Base-by-base conservation (phyloP, 2,113 vertebrate species). In the Tinamus guttatus region DNA sequence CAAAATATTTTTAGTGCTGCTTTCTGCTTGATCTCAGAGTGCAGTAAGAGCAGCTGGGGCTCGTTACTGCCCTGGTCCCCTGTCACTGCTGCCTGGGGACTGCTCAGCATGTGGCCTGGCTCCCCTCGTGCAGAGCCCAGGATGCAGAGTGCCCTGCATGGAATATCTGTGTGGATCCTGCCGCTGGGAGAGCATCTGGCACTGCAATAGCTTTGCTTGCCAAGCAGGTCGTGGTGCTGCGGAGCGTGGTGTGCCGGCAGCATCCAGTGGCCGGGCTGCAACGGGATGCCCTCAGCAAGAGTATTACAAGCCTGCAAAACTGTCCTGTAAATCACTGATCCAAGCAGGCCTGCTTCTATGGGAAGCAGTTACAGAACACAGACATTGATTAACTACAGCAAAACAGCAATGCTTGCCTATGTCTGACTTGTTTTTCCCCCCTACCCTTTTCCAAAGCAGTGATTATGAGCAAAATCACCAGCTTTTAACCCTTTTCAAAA, bases 31-130 rank as follows among this genome's bases (percentile, higher is more conserved):
- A 20, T 17, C 58, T 30, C 58, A 17, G 69, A n/a, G 30, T 4
- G 36, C 63, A 41, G 9, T 3, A 10, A 9, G 54, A 63, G 51
- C 3, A 4, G 52, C 84, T 84, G 87, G 28, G 21, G 47, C 14
- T 51, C 34, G 2, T 11, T 1, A 2, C 45, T 28, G 65, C 25
- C 21, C 52, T 9, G 36, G 8, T 74, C 38, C 27, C 75, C 41
- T 15, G 14, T 2, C 3, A 1, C 4, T 47, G 30, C 32, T 2
- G 2, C 5, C 40, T 3, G 63, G 58, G 60, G 19, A 28, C 7
- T 4, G 34, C 75, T 60, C 0, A 0, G 16, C 25, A 1, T 8
- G 32, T 78, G 18, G 75, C 67, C 52, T 3, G 1, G 59, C 60
- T 86, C 41, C 80, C 32, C 2, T 54, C 71, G 19, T 6, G 21